phyloP scores from a whole-genome alignment of 2,113 vertebrate species.

The Rynchops niger region DNA sequence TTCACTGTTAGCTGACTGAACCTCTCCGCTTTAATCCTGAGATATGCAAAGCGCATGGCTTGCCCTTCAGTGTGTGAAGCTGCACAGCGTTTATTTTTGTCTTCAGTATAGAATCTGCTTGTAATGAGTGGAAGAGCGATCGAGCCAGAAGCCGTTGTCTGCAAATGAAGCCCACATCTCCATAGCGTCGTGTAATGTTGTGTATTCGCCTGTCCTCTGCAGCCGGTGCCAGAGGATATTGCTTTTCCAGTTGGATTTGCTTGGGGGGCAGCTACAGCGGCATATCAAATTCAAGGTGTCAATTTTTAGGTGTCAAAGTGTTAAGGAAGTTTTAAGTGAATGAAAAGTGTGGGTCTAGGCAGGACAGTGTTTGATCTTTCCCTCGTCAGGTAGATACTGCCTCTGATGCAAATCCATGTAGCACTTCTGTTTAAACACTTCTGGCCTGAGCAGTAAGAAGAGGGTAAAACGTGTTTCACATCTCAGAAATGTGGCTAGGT shows the following conservation, averaged over 20 bases:
- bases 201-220: not conserved
- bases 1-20: not conserved
- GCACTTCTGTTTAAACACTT: not conserved
- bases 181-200: not conserved
- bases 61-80: not conserved
- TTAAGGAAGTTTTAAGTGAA: conserved; percentile 12
- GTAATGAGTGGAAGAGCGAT: conserved; percentile 10
- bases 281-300: conserved; percentile 88
- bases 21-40: not conserved
- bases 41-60: not conserved
- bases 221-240: not conserved
- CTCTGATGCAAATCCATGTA: not conserved
- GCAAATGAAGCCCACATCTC: not conserved
- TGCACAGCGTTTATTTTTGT: conserved; percentile 25
- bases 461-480: not conserved
- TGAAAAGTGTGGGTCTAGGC: not conserved
- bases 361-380: not conserved
- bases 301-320: not conserved
- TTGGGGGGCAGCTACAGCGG: conserved; percentile 81
- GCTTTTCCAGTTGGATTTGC: conserved; percentile 84
- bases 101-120: not conserved
- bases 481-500: not conserved
- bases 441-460: not conserved
- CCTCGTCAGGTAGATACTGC: not conserved
- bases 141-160: not conserved